Evolutionary conservation across 2,888 invertebrate species (phyloP).

Genomic region (Pyrgus malvae): DNA sequence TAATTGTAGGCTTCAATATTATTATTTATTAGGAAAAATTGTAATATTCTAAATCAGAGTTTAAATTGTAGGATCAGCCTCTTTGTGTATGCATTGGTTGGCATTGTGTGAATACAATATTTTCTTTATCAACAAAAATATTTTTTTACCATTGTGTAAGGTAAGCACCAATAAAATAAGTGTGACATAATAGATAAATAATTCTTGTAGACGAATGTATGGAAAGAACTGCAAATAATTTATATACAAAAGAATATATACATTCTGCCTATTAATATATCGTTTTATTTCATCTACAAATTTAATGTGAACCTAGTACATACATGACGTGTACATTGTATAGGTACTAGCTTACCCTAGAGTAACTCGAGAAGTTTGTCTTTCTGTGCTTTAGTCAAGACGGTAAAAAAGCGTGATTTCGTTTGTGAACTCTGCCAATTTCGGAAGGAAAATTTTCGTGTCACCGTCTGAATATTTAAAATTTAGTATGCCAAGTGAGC

Average conservation of each 20-base stretch:
- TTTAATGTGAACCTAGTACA: not conserved
- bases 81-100: conserved; percentile 28
- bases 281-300: conserved; percentile 43
- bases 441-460: too few species aligned
- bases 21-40: conserved; percentile 21
- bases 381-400: too few species aligned
- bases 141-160: conserved; percentile 64
- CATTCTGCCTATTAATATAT: conserved; percentile 63
- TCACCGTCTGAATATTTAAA: too few species aligned
- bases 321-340: too few species aligned
- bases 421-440: too few species aligned
- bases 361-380: too few species aligned
- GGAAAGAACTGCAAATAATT: conserved; percentile 75
- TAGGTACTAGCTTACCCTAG: too few species aligned
- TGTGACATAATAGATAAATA: conserved; percentile 74
- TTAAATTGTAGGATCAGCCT: conserved; percentile 27
- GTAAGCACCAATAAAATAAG: conserved; percentile 67
- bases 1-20: conserved; percentile 42
- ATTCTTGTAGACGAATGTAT: conserved; percentile 65
- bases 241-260: conserved; percentile 75
- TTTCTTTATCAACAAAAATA: conserved; percentile 45
- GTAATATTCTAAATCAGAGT: conserved; percentile 15
- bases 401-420: too few species aligned
- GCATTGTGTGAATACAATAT: conserved; percentile 35
- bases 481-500: too few species aligned